Evolutionary conservation across 2,888 invertebrate genomes (phyloP), one percentile per base, ranked within the genome.

Genomic region (Sminthurinus aureus): DNA sequence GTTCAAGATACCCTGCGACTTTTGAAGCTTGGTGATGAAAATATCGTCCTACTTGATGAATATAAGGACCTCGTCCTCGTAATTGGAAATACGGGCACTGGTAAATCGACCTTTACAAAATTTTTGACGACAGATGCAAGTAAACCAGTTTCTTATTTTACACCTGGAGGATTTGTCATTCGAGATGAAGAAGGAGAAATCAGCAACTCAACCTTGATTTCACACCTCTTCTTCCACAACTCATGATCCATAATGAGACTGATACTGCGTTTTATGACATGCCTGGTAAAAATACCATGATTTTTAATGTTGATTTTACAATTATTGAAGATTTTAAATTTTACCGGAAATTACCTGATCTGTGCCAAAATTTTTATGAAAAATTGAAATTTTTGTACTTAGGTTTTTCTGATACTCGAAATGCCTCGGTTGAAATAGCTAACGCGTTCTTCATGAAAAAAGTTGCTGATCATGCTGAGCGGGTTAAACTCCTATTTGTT

Each of bases 381-480:
- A n/a, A n/a, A n/a, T n/a, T n/a, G n/a, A n/a, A n/a, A n/a, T n/a
- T n/a, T n/a, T n/a, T n/a, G n/a, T n/a, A n/a, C n/a, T n/a, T n/a
- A n/a, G 79, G 79, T 12, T 79, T 79, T 18, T 26, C 52, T n/a
- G 79, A 79, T n/a, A 79, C 79, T 66, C 79, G 79, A 0, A 67
- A 38, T 67, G 24, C 79, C 18, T n/a, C 67, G 1, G 50, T 79
- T 58, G 79, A 79, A 66, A 79, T 79, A 24, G 79, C 38, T 1
- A 79, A 79, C 66, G 79, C 79, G 15, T 66, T 52, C 24, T 79
- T 79, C 18, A 79, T 79, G 79, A 79, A 79, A 38, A 79, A 67
- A 38, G 79, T 79, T 3, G 79, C 79, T 13, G 58, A 79, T 66
- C 79, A 67, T 66, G 79, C 79, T 15, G 24, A 8, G 12, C 8